Evolutionary conservation across 2,113 vertebrate species (phyloP).

Genomic region (Stomatorhinus ivindoensis): DNA sequence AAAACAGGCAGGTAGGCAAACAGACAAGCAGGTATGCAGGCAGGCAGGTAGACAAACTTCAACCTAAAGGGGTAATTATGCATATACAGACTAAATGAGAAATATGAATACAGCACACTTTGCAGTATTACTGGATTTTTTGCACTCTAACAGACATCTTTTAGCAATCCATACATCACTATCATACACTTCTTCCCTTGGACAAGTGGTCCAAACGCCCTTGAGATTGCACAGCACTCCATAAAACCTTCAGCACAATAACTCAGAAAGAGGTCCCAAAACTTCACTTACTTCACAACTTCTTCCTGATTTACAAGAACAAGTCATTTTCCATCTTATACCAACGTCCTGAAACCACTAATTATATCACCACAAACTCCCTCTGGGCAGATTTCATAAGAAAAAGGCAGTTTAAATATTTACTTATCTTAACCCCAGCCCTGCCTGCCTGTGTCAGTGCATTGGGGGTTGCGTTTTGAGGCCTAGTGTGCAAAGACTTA

Average conservation of each 20-base stretch:
- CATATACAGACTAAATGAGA: background rate
- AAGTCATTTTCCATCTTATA: constrained; percentile 8
- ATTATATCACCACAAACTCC: background rate
- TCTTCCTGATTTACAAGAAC: background rate
- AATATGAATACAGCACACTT: background rate
- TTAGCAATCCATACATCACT: background rate
- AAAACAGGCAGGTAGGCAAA: background rate
- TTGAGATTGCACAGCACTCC: background rate
- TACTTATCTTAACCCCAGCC: constrained; percentile 27
- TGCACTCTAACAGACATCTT: background rate
- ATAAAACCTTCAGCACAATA: constrained; percentile 10
- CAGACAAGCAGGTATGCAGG: background rate
- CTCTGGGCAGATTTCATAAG: background rate
- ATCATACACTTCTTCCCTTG: background rate
- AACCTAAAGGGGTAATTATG: background rate
- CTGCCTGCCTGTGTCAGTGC: constrained; percentile 39
- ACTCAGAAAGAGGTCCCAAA: background rate
- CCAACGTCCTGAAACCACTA: background rate
- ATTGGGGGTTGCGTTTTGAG: constrained; percentile 47
- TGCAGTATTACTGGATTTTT: background rate
- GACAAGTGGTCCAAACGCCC: background rate
- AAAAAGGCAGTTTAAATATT: constrained; percentile 15
- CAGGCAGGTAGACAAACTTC: background rate
- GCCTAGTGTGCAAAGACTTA: constrained; percentile 40
- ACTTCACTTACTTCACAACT: background rate